Percentiles rank a stretch among this genome's conserved stretches.
Conservation (phyloP, 2,113 vertebrate species). For the Macheiramphus alcinus region DNA sequence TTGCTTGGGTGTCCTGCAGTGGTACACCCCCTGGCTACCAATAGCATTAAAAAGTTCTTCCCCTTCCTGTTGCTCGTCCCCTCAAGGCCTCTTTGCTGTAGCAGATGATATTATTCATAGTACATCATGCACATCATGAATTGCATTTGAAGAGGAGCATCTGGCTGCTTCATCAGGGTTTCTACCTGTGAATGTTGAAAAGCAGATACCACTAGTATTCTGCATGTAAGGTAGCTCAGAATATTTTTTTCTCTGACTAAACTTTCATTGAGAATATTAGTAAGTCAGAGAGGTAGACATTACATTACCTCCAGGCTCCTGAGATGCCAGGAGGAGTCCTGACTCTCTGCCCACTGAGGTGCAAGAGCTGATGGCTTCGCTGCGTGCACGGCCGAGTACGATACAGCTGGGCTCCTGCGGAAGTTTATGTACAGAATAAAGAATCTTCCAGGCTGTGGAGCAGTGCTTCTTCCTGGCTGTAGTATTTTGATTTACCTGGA, state of each 20-base stretch:
- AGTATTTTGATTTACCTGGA: background rate
- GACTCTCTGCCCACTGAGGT: background rate
- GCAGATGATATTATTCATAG: background rate
- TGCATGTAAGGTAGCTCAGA: background rate
- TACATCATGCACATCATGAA: background rate
- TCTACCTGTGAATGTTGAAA: background rate
- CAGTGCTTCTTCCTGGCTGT: background rate
- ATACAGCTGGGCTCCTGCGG: background rate
- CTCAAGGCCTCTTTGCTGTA: background rate
- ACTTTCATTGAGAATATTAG: background rate
- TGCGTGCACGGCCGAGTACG: fast-evolving
- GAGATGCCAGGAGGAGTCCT: background rate
- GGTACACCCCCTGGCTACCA: background rate
- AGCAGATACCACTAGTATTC: background rate
- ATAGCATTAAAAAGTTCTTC: background rate
- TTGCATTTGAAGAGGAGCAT: background rate
- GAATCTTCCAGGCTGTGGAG: background rate
- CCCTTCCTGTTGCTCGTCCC: background rate
- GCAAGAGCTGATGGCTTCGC: background rate
- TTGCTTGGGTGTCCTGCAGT: background rate
- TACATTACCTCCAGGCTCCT: fast-evolving
- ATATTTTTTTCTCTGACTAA: background rate
- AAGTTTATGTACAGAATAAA: background rate
- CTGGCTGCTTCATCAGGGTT: background rate
- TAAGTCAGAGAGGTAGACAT: background rate